These are phyloP conservation scores for Motacilla alba DNA, from an alignment of 2,113 vertebrate species.

Conservation along the genomic window DNA sequence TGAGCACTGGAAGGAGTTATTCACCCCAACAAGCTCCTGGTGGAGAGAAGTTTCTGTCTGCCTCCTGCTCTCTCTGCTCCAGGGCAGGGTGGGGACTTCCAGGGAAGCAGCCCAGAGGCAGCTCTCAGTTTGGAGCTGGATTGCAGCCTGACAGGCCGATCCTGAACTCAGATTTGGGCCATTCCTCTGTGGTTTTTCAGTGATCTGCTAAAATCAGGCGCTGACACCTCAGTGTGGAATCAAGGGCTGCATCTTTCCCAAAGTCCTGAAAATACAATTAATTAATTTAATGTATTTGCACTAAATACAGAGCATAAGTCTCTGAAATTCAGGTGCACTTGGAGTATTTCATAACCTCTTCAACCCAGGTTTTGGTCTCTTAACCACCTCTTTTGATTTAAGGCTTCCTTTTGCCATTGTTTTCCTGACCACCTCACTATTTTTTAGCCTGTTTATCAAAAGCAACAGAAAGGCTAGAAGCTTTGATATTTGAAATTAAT, in stretches of 20 bases:
- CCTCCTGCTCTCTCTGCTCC: background rate
- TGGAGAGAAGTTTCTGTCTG: background rate
- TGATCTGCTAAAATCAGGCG: background rate
- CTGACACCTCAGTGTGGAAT: background rate
- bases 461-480: background rate
- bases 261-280: background rate
- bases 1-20: background rate
- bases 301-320: background rate
- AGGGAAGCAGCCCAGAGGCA: background rate
- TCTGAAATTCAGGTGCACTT: background rate
- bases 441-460: background rate
- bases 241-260: background rate
- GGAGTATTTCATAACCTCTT: background rate
- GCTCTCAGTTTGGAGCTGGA: background rate
- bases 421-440: background rate
- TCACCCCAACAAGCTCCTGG: fast-evolving
- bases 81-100: background rate
- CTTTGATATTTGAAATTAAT: background rate
- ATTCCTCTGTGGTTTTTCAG: background rate
- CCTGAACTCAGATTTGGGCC: background rate
- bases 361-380: background rate
- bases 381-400: background rate
- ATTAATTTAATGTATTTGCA: background rate
- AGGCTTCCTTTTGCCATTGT: background rate
- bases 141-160: background rate